phyloP scores from a whole-genome alignment of 2,888 invertebrate species.

The Nymphalis urticae region DNA sequence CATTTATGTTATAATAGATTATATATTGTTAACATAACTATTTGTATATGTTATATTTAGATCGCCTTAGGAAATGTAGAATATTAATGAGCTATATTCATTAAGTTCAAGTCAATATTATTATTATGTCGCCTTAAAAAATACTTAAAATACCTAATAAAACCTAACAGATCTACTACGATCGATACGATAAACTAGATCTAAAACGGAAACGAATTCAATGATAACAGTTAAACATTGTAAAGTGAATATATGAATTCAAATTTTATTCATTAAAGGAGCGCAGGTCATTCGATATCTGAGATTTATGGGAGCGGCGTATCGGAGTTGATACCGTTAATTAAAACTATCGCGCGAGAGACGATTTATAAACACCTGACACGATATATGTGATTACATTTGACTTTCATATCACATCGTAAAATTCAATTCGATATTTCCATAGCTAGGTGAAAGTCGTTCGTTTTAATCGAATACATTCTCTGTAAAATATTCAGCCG shows the following conservation, averaged over 20 bases:
- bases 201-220: conserved; percentile 26
- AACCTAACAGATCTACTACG: neutral
- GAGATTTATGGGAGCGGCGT: conserved; percentile 33
- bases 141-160: neutral
- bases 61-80: no score
- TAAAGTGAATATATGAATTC: conserved; percentile 35
- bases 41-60: no score
- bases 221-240: conserved; percentile 31
- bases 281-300: conserved; percentile 31
- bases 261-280: conserved; percentile 32
- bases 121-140: no score
- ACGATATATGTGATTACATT: conserved; percentile 26
- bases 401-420: conserved; percentile 23
- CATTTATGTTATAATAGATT: no score
- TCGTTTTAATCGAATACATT: conserved; percentile 11
- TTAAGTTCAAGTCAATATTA: no score
- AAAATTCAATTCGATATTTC: conserved; percentile 14
- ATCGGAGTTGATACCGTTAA: conserved; percentile 34
- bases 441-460: neutral
- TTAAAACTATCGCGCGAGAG: conserved; percentile 33
- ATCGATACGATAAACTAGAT: no score
- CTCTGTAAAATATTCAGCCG: neutral
- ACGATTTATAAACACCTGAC: conserved; percentile 31
- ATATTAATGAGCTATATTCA: no score
- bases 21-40: no score